phyloP scores from a whole-genome alignment of 2,113 vertebrate species.

The Cyanocitta stelleri region DNA sequence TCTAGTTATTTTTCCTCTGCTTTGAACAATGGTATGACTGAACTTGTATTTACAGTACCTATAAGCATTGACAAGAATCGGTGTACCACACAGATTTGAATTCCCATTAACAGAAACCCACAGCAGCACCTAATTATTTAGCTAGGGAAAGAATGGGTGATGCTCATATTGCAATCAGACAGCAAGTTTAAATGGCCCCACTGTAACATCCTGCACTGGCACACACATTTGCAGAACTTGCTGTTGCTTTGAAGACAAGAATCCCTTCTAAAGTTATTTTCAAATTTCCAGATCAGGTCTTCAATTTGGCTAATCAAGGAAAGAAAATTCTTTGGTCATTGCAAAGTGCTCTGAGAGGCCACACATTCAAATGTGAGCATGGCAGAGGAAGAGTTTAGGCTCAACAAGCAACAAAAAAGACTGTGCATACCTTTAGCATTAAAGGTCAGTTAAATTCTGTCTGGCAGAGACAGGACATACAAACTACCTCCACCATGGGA shows the following conservation, averaged over 20 bases:
- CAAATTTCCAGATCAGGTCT: neutral
- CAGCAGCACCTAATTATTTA: neutral
- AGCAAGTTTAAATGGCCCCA: neutral
- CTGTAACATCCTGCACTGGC: neutral
- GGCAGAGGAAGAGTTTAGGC: neutral
- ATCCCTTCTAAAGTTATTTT: neutral
- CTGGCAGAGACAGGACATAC: neutral
- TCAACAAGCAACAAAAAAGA: neutral
- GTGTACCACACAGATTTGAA: neutral
- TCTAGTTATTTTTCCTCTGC: neutral
- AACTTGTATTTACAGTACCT: neutral
- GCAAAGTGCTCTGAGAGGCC: neutral
- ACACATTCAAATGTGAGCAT: neutral
- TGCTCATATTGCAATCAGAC: neutral
- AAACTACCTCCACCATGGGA: neutral
- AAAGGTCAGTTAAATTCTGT: neutral
- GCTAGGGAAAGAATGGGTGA: neutral
- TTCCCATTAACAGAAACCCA: neutral
- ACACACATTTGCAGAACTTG: neutral
- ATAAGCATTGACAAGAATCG: neutral
- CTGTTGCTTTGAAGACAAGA: accelerated
- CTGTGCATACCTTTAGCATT: neutral
- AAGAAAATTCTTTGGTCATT: neutral
- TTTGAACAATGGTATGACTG: neutral
- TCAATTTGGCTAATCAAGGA: neutral